phyloP scores from a whole-genome alignment of 1,140 invertebrate species.

The Cotesia glomerata region DNA sequence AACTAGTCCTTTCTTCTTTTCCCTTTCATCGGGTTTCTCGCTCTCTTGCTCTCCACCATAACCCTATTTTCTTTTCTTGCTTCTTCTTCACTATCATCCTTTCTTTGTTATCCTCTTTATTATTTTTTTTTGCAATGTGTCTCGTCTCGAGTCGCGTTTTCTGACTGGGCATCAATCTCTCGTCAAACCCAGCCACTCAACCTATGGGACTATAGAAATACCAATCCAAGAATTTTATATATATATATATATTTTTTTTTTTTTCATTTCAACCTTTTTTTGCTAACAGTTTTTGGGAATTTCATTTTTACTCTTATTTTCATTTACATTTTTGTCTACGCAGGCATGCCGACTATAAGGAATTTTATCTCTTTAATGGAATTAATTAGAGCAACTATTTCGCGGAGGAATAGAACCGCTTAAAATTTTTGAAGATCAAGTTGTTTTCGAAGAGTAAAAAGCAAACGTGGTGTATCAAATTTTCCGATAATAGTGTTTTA shows the following conservation, averaged over 20 bases:
- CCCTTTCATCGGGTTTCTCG: not conserved
- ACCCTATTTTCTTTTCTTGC: not conserved
- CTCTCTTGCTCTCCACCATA: not conserved
- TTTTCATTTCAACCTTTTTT: constrained; percentile 14
- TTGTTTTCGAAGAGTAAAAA: too few relatives aligned
- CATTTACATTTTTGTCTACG: too few relatives aligned
- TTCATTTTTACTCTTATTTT: not conserved
- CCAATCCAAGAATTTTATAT: constrained; percentile 39
- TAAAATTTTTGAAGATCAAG: too few relatives aligned
- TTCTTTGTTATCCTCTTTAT: constrained; percentile 12
- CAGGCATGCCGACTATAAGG: not conserved
- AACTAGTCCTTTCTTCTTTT: constrained; percentile 22
- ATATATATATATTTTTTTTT: not conserved
- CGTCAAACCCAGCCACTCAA: constrained; percentile 50
- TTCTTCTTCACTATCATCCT: not conserved
- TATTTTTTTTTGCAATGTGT: not conserved
- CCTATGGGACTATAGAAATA: constrained; percentile 55
- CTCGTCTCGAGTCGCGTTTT: not conserved
- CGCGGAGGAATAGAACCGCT: too few relatives aligned
- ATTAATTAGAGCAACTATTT: too few relatives aligned
- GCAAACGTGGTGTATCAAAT: too few relatives aligned
- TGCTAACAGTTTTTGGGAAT: not conserved
- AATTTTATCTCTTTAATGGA: too few relatives aligned
- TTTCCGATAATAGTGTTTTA: too few relatives aligned
- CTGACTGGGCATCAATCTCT: constrained; percentile 58